These are phyloP conservation scores for Torymus auratus DNA, from an alignment of 2,888 invertebrate species.

Conservation along the genomic window DNA sequence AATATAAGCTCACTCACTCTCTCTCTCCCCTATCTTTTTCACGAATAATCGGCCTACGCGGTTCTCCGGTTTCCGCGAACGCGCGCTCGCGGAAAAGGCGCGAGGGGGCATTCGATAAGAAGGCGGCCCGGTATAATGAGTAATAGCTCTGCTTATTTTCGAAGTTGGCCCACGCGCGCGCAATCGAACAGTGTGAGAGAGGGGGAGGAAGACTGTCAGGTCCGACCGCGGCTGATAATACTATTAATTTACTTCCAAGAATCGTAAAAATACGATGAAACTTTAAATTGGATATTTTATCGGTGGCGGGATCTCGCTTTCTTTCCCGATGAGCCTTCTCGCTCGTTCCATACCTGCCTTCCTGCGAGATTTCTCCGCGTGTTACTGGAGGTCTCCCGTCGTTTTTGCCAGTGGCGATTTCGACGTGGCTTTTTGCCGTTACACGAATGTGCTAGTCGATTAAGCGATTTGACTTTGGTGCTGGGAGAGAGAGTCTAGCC, in stretches of 20 bases:
- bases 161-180: slow-evolving; percentile 63
- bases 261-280: slow-evolving; percentile 75
- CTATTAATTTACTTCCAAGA: slow-evolving; percentile 75
- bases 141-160: slow-evolving; percentile 73
- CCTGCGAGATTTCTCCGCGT: slow-evolving; percentile 4
- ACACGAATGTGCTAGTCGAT: slow-evolving; percentile 2
- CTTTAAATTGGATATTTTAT: slow-evolving; percentile 74
- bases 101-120: slow-evolving; percentile 51
- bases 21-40: too few species aligned
- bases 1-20: not conserved
- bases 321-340: slow-evolving; percentile 55
- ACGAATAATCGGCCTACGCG: slow-evolving; percentile 32
- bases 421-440: not conserved
- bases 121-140: slow-evolving; percentile 63
- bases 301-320: slow-evolving; percentile 63
- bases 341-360: slow-evolving; percentile 36
- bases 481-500: too few species aligned
- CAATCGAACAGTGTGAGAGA: not conserved
- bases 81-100: not conserved
- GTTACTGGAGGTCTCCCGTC: not conserved
- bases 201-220: not conserved
- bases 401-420: not conserved
- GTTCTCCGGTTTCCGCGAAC: slow-evolving; percentile 19
- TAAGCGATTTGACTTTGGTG: too few species aligned
- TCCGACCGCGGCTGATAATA: slow-evolving; percentile 68